Evolutionary conservation across 2,113 vertebrate genomes (phyloP).

Genomic region (Mesoclemmys tuberculata): DNA sequence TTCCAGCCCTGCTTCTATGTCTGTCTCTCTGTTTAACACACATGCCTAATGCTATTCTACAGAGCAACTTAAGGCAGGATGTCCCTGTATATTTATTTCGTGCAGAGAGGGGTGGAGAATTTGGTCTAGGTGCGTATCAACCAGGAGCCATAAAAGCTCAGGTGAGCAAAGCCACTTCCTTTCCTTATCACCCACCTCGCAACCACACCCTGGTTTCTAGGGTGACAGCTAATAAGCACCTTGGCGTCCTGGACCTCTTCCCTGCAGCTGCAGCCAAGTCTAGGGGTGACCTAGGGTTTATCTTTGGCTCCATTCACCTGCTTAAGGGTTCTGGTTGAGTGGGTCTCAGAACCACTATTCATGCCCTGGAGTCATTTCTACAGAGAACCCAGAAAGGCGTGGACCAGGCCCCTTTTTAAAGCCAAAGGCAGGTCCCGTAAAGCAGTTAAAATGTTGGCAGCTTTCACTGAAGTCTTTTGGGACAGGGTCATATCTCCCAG

Average conservation of each 20-base stretch:
- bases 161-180: not conserved
- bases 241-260: not conserved
- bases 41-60: not conserved
- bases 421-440: not conserved
- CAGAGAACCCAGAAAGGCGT: not conserved
- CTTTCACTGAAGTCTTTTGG: not conserved
- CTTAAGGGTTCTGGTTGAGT: not conserved
- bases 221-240: not conserved
- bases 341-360: not conserved
- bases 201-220: not conserved
- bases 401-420: not conserved
- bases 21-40: not conserved
- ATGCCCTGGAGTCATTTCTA: not conserved
- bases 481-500: not conserved
- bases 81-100: not conserved
- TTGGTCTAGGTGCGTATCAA: not conserved
- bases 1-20: not conserved
- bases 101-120: not conserved
- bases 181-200: not conserved
- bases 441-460: not conserved
- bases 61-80: not conserved
- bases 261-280: not conserved
- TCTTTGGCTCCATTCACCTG: not conserved
- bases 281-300: not conserved
- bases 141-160: not conserved